These are phyloP conservation scores for Caenorhabditis briggsae DNA, from an alignment of 1,140 invertebrate species.

Conservation along the genomic window DNA sequence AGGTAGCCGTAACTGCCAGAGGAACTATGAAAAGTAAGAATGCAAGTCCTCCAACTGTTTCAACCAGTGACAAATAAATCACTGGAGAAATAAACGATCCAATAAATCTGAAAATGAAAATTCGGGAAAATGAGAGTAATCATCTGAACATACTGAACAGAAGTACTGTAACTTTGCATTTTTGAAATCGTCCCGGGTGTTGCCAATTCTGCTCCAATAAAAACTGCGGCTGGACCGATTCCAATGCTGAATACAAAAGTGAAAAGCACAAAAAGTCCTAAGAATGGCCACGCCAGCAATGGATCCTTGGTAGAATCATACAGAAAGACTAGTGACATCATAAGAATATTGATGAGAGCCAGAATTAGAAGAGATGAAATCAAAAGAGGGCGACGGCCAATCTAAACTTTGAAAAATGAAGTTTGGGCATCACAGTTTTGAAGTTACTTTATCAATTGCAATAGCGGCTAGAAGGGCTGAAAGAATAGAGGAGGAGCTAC, in stretches of 20 bases:
- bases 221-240: constrained; percentile 65
- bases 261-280: constrained; percentile 64
- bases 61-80: constrained; percentile 58
- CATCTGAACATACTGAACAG: constrained; percentile 42
- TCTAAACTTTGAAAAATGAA: background rate
- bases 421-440: background rate
- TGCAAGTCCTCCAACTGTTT: constrained; percentile 53
- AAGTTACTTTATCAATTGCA: constrained; percentile 57
- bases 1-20: constrained; percentile 52
- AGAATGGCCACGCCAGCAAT: constrained; percentile 60
- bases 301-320: constrained; percentile 12
- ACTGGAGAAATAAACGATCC: constrained; percentile 64
- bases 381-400: constrained; percentile 57
- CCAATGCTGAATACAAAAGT: constrained; percentile 66
- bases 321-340: constrained; percentile 66
- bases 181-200: constrained; percentile 46
- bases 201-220: constrained; percentile 63
- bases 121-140: background rate
- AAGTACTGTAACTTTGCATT: constrained; percentile 58
- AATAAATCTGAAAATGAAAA: constrained; percentile 55
- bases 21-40: constrained; percentile 67
- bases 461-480: constrained; percentile 61
- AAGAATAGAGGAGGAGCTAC: constrained; percentile 61
- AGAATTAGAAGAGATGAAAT: constrained; percentile 57
- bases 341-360: constrained; percentile 58